Evolutionary conservation across 2,797 vertebrate species (phyloP), one percentile per base, ranked within the genome.

Genomic region (Xyrichtys novacula): DNA sequence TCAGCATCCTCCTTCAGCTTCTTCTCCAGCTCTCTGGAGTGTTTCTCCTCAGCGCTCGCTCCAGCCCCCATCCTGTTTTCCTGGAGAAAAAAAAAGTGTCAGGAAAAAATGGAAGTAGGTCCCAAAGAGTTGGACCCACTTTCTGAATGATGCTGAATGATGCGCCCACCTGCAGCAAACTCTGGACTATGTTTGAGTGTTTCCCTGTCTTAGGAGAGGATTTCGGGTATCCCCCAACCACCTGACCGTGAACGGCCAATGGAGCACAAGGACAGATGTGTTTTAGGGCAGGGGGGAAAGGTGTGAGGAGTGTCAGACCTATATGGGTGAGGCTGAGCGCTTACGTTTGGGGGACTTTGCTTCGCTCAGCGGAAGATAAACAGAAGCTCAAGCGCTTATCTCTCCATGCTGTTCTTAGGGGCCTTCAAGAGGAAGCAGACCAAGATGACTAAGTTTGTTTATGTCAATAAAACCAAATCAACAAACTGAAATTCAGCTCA

Each of bases 1-100:
- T 99, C 98, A 0, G 95, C 98, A 2, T 99, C 98, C 76, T 98
- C 97, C 80, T 97, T 98, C 84, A 99, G 94, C 83, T 96, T 98
- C 92, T 97, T 99, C 89, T 99, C 98, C 82, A 99, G 90, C 83
- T 99, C 97, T 0, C 92, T 95, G 74, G 98, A 99, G 83, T 95
- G 98, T 71, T 99, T 99, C 70, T 97, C 98, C 90, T 99, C 98
- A 0, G 95, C 96, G 0, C 98, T 99, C 72, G 95, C 98, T 85
- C 98, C 97, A 5, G 97, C 95, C 50, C 98, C 98, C 98, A 99
- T 99, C 63, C 82, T 91, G 46, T 84, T 80, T 68, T 42, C 71
- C 85, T 75, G 5, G 59, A 34, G 11, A 34, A 72, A 76, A 85
- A 85, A 83, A 88, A 78, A 85, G 61, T 68, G 60, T 71, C 63